phyloP scores from a whole-genome alignment of 2,113 vertebrate genomes.

The Chaenogobius annularis region DNA sequence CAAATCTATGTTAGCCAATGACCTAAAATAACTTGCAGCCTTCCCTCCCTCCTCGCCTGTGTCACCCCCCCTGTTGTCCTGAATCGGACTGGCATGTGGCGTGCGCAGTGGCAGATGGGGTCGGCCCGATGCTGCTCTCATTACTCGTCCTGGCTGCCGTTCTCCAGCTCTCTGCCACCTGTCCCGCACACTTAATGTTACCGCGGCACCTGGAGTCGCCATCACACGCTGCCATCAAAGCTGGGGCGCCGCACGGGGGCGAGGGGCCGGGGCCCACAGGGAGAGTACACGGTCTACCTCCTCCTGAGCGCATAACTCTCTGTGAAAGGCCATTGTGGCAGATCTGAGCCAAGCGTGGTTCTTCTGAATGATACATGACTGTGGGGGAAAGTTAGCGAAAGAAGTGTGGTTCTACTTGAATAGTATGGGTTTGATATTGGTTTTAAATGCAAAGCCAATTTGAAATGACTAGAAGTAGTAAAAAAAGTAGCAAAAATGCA shows the following conservation, averaged over 20 bases:
- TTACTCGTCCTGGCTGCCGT: slow-evolving; percentile 70
- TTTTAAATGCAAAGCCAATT: not conserved
- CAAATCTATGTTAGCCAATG: not conserved
- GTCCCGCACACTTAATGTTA: slow-evolving; percentile 75
- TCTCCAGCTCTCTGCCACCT: slow-evolving; percentile 67
- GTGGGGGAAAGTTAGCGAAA: not conserved
- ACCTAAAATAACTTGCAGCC: slow-evolving; percentile 26
- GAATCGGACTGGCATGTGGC: slow-evolving; percentile 71
- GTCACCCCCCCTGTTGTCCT: slow-evolving; percentile 69
- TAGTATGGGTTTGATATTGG: not conserved
- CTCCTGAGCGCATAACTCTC: slow-evolving; percentile 19
- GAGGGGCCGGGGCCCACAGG: slow-evolving; percentile 33
- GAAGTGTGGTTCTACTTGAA: not conserved
- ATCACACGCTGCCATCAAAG: slow-evolving; percentile 53
- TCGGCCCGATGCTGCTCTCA: slow-evolving; percentile 72
- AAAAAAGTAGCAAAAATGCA: too few species aligned
- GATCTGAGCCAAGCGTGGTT: slow-evolving; percentile 2
- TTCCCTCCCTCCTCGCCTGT: slow-evolving; percentile 38
- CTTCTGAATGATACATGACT: slow-evolving; percentile 7
- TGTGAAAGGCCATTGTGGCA: slow-evolving; percentile 10
- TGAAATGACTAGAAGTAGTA: too few species aligned
- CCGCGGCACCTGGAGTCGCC: slow-evolving; percentile 71
- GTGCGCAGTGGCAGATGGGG: slow-evolving; percentile 75
- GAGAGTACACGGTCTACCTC: slow-evolving; percentile 34
- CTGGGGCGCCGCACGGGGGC: slow-evolving; percentile 3